Percentiles rank a stretch among this genome's conserved stretches.
Conservation (phyloP, 2,797 vertebrate species). For the Anas bahamensis region DNA sequence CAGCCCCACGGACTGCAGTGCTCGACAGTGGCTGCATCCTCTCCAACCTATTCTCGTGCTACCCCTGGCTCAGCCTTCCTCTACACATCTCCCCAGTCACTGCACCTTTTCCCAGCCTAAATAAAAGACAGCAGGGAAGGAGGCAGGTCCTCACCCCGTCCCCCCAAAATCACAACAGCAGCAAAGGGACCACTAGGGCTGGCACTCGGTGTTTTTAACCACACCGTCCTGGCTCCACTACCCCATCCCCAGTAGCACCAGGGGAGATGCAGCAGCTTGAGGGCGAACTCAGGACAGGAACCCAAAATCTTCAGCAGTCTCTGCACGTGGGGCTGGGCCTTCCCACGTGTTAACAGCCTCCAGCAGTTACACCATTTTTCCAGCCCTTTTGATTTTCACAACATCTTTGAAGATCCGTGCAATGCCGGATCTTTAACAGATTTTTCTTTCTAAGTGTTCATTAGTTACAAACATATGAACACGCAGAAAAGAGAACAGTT, state of each 20-base stretch:
- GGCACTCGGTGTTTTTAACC: neutral
- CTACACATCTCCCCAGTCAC: neutral
- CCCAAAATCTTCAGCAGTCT: neutral
- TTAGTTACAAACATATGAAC: conserved; percentile 1
- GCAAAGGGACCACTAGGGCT: neutral
- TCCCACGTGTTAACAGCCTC: conserved; percentile 3
- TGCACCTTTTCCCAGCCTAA: neutral
- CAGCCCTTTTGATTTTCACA: conserved; percentile 40
- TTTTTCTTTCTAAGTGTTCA: conserved; percentile 27
- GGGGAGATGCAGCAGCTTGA: neutral
- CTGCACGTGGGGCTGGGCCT: no score
- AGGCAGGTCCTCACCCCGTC: neutral
- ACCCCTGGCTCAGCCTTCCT: neutral
- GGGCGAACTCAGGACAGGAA: neutral
- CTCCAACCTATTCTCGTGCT: neutral
- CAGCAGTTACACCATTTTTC: conserved; percentile 35
- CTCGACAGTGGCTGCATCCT: neutral
- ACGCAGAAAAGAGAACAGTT: neutral
- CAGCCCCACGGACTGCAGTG: neutral
- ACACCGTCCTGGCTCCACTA: neutral
- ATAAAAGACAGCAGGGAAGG: neutral
- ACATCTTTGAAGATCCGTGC: conserved; percentile 9
- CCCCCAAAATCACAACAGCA: neutral
- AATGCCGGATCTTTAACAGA: conserved; percentile 46
- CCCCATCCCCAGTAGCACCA: neutral